A percentile compares a stretch with the other conserved stretches of the same genome.
These are phyloP conservation scores for Andrena chrysosceles DNA, from an alignment of 2,888 invertebrate genomes.

Conservation along the genomic window DNA sequence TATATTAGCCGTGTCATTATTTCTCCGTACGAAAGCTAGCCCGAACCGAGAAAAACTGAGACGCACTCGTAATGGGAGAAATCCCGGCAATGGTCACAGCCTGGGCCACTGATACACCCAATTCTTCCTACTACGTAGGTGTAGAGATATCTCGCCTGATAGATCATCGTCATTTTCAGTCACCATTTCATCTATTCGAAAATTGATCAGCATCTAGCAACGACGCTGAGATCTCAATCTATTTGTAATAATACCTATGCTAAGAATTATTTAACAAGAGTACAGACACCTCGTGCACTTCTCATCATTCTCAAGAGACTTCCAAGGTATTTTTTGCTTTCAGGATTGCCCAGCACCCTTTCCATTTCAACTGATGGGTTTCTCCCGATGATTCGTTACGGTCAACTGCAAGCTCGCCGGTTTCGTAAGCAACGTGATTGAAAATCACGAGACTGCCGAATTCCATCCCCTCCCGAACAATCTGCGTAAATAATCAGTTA, in stretches of 20 bases:
- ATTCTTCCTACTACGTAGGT: conserved; percentile 36
- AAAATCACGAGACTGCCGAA: too few relatives aligned
- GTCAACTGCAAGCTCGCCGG: neutral
- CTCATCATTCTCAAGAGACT: too few relatives aligned
- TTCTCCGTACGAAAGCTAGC: conserved; percentile 76
- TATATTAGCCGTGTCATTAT: conserved; percentile 82
- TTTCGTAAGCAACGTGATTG: neutral
- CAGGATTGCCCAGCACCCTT: neutral
- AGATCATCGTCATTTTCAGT: conserved; percentile 4
- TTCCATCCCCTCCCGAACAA: conserved; percentile 19
- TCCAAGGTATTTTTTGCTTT: too few relatives aligned
- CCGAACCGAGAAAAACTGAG: conserved; percentile 75
- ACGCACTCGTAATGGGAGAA: conserved; percentile 77
- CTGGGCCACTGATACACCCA: conserved; percentile 38
- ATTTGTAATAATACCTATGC: too few relatives aligned
- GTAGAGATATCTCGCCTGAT: conserved; percentile 41
- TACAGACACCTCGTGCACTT: too few relatives aligned
- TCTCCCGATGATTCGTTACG: neutral
- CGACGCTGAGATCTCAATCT: too few relatives aligned
- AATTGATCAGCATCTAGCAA: neutral
- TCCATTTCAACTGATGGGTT: neutral
- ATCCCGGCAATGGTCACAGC: conserved; percentile 66
- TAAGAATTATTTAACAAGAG: too few relatives aligned
- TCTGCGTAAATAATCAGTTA: conserved; percentile 51
- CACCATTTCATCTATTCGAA: neutral